Base-by-base conservation (phyloP, 2,888 invertebrate genomes). In the Carabus problematicus region DNA sequence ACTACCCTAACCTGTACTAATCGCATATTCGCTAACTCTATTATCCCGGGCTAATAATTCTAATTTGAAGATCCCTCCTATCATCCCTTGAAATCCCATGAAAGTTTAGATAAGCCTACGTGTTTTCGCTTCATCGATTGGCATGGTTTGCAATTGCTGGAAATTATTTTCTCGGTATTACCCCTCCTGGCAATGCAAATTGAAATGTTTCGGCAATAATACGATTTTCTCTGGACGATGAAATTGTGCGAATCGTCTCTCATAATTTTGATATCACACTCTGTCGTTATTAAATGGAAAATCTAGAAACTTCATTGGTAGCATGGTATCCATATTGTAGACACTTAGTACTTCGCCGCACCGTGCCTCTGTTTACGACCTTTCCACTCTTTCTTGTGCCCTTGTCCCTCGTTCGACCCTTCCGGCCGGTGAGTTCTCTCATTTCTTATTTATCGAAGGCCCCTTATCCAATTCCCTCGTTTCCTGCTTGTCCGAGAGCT, bases 361-460 rank as follows among this genome's bases (percentile, higher is more conserved):
- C 54, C 16, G 54, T 54, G 16, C 61, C 45, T 61, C 29, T 19
- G 14, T 18, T n/a, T 41, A 49, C 59, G 42, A 40, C 19, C 54
- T 69, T 61, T 55, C 62, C 45, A 69, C 43, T 69, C 63, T 71
- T 64, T 63, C 47, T 54, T 54, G 45, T 52, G 52, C 60, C n/a
- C 64, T 71, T 61, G 70, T 64, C 55, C 49, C 40, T 54, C 58
- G 70, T 58, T 41, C 43, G 55, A 43, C 54, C 66, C 59, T 64
- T 62, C 49, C 67, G 71, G 66, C 64, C 56, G 59, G 66, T 62
- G 66, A 68, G 66, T 64, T 71, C 73, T 69, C 73, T 71, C 72
- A 73, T 72, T 73, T 72, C 72, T 73, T 73, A 72, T 70, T 73
- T 72, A 73, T 73, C 73, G 71, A 68, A 69, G 71, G 54, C 19